A percentile compares a stretch with the other conserved stretches of the same genome.
phyloP scores from a whole-genome alignment of 2,113 vertebrate species.

The Microtus pennsylvanicus region DNA sequence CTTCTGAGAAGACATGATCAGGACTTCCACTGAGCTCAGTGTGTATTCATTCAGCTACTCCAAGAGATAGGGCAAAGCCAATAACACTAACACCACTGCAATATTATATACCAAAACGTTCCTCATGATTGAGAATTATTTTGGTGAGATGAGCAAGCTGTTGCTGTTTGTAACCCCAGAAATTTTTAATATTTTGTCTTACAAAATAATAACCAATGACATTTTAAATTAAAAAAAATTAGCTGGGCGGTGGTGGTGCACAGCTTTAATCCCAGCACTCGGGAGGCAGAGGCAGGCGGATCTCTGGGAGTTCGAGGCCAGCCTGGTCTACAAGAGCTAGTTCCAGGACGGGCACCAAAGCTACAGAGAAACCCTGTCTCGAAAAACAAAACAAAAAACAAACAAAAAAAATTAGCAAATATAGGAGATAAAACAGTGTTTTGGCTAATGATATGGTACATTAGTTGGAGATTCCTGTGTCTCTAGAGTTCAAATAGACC shows the following conservation, averaged over 20 bases:
- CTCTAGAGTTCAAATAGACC: slow-evolving; percentile 79
- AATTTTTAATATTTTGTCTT: neutral
- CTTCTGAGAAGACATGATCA: neutral
- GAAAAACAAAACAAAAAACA: too few species aligned
- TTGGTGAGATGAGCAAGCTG: neutral
- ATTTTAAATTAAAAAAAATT: slow-evolving; percentile 64
- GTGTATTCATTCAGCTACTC: neutral
- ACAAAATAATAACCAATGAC: neutral
- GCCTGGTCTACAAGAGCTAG: too few species aligned
- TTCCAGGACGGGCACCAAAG: too few species aligned
- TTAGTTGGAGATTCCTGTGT: slow-evolving; percentile 65
- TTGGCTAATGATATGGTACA: slow-evolving; percentile 75
- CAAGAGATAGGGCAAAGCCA: neutral
- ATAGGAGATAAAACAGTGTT: slow-evolving; percentile 57
- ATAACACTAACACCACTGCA: neutral
- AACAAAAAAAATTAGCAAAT: slow-evolving; percentile 55
- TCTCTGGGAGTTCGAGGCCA: too few species aligned
- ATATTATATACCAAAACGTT: neutral
- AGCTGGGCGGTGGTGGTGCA: too few species aligned
- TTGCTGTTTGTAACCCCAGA: neutral
- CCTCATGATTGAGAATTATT: neutral
- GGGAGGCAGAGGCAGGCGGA: too few species aligned
- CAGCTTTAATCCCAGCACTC: too few species aligned
- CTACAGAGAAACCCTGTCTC: too few species aligned
- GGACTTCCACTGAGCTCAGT: neutral